Percentiles rank a stretch among this genome's conserved stretches.
Conservation (phyloP, 2,113 vertebrate genomes). For the Crotalus horridus region DNA sequence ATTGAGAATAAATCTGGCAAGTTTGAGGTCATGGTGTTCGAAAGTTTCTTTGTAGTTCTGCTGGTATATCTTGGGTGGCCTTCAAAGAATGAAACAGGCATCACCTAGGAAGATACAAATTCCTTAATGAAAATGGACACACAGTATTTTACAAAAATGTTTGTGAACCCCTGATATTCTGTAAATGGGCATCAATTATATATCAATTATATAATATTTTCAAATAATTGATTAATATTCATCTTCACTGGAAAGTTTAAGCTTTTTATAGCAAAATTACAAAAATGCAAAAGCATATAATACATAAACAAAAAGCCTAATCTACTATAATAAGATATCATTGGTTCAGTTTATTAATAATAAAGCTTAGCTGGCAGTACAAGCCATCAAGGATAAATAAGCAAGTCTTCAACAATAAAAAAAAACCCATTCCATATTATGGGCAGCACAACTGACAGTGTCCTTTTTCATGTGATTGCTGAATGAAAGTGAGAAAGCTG, state of each 20-base stretch:
- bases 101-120: conserved; percentile 35
- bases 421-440: background rate
- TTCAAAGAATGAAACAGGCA: background rate
- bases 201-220: background rate
- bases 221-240: background rate
- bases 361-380: background rate
- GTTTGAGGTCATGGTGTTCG: conserved; percentile 62
- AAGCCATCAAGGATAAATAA: background rate
- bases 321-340: background rate
- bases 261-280: background rate
- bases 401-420: background rate
- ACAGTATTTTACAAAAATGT: background rate
- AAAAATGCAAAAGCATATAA: background rate
- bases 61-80: conserved; percentile 53
- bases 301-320: background rate
- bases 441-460: background rate
- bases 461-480: background rate
- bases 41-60: conserved; percentile 58
- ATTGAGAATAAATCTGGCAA: conserved; percentile 61
- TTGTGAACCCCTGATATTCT: background rate
- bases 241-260: background rate
- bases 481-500: background rate
- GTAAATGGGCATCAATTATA: background rate
- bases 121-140: background rate
- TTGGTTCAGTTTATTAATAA: background rate